Evolutionary conservation across 2,113 vertebrate genomes (phyloP).

Genomic region (Axis porcinus): DNA sequence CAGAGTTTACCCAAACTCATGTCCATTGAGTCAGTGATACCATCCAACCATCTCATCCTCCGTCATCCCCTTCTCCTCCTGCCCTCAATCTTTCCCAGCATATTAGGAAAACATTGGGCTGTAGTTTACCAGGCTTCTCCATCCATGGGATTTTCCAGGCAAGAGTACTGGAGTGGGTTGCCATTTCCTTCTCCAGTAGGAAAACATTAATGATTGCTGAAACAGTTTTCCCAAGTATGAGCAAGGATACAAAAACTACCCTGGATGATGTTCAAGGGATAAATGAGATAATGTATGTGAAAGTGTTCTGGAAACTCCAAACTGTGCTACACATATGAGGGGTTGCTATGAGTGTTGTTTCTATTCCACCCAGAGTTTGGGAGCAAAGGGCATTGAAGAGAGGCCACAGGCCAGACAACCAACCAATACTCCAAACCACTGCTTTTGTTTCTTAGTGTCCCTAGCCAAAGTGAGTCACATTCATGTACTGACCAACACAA

Average conservation of each 20-base stretch:
- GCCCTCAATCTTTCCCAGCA: background rate
- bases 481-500: background rate
- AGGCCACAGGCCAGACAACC: background rate
- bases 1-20: background rate
- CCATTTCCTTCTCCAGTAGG: background rate
- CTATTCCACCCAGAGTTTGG: background rate
- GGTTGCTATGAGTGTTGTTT: background rate
- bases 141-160: no score
- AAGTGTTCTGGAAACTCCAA: slow-evolving; percentile 31
- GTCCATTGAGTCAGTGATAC: background rate
- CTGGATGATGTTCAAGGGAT: background rate
- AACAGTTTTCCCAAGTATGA: slow-evolving; percentile 4
- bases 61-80: background rate
- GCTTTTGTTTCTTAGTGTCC: background rate
- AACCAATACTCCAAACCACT: background rate
- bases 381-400: background rate
- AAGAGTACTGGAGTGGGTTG: no score
- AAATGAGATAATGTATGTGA: slow-evolving; percentile 46
- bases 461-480: slow-evolving; percentile 3
- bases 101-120: background rate
- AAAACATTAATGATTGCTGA: slow-evolving; percentile 13
- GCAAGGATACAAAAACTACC: background rate
- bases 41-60: background rate
- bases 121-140: no score
- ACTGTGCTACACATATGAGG: background rate